phyloP scores from a whole-genome alignment of 1,140 invertebrate genomes.

The Bilobella aurantiaca region DNA sequence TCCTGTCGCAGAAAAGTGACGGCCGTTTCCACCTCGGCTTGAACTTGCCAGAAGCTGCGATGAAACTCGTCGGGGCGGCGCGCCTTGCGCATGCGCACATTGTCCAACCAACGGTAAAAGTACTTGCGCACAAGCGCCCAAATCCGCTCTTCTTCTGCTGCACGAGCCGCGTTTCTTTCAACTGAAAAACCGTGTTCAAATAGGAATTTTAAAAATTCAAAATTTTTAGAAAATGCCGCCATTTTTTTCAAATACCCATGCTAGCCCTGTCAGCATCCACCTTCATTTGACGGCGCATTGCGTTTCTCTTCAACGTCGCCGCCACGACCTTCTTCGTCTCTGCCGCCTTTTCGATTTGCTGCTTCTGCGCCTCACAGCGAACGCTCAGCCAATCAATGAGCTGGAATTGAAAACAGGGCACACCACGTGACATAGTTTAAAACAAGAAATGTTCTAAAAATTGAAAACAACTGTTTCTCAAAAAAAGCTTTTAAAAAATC shows the following conservation, averaged over 20 bases:
- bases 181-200: background rate
- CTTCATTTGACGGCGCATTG: background rate
- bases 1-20: constrained; percentile 9
- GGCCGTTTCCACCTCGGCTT: background rate
- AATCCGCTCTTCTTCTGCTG: background rate
- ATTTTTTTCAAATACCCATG: background rate
- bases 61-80: background rate
- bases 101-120: constrained; percentile 14
- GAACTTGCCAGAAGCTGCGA: background rate
- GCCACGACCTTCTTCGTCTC: background rate
- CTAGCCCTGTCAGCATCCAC: background rate
- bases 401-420: background rate
- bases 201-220: background rate
- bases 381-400: background rate
- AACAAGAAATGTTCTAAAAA: too few species aligned
- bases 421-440: background rate
- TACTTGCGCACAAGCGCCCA: constrained; percentile 10
- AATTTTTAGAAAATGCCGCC: background rate
- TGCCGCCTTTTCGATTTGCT: background rate
- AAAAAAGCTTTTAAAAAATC: background rate
- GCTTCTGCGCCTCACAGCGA: background rate
- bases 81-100: background rate
- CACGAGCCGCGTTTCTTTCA: background rate
- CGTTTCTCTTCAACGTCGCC: background rate
- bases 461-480: background rate